A percentile compares a stretch with the other conserved stretches of the same genome.
Conservation (phyloP, 2,113 vertebrate genomes). For the Phycodurus eques region DNA sequence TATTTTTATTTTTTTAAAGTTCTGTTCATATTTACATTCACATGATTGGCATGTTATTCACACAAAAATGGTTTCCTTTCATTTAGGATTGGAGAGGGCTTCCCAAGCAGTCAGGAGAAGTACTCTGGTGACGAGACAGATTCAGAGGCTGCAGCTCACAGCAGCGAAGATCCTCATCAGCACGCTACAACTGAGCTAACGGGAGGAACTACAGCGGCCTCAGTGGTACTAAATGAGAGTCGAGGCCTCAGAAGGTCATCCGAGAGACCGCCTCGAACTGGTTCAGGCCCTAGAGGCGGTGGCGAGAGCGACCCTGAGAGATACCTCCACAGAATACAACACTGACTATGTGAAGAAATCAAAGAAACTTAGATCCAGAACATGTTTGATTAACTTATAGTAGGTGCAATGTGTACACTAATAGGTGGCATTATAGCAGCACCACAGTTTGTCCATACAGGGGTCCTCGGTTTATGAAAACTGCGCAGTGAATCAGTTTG, state of each 20-base stretch:
- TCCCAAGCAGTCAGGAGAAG: slow-evolving; percentile 17
- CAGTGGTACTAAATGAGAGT: slow-evolving; percentile 12
- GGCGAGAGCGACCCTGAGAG: slow-evolving; percentile 50
- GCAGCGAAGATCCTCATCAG: slow-evolving; percentile 28
- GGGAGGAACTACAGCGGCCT: slow-evolving; percentile 12
- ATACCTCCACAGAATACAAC: slow-evolving; percentile 68
- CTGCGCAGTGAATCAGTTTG: background rate
- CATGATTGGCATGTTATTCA: too few species aligned
- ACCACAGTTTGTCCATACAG: background rate
- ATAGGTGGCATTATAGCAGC: background rate
- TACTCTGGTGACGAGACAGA: slow-evolving; percentile 30
- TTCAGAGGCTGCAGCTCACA: slow-evolving; percentile 24
- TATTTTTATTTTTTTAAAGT: too few species aligned
- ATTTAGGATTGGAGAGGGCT: slow-evolving; percentile 56
- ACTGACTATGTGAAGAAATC: slow-evolving; percentile 30
- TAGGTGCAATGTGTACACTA: background rate
- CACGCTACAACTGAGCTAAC: slow-evolving; percentile 8
- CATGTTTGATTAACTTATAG: background rate
- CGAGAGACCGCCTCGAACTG: slow-evolving; percentile 30
- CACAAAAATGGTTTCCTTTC: background rate
- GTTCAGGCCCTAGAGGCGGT: slow-evolving; percentile 44
- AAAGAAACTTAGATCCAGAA: background rate
- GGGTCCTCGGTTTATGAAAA: too few species aligned
- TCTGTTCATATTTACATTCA: too few species aligned
- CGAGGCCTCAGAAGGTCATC: slow-evolving; percentile 20